Conservation (phyloP, 2,888 invertebrate genomes). For the Brachycybe producta region DNA sequence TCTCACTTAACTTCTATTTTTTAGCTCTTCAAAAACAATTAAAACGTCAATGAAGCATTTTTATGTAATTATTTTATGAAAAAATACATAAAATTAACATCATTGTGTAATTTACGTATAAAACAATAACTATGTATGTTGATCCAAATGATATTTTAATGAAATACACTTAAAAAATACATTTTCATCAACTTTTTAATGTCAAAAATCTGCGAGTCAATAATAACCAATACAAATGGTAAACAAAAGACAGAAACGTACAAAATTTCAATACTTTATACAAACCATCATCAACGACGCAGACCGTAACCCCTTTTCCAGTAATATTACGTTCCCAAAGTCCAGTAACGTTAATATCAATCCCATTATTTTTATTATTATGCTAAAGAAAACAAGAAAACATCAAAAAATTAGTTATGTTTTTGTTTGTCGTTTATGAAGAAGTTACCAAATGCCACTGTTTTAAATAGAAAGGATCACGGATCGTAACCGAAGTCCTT, state of each 20-base stretch:
- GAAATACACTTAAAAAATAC: not conserved
- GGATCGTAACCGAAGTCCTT: not conserved
- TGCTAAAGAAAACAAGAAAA: slow-evolving; percentile 14
- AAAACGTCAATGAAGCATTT: not conserved
- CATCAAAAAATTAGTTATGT: not conserved
- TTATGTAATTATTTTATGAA: not conserved
- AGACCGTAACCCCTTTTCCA: slow-evolving; percentile 16
- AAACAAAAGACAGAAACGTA: not conserved
- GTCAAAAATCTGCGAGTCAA: not conserved
- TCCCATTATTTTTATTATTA: slow-evolving; percentile 11
- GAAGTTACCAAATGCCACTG: slow-evolving; percentile 17
- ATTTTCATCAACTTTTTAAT: not conserved
- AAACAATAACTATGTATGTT: no score
- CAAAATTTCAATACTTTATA: slow-evolving; percentile 1
- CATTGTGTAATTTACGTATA: no score
- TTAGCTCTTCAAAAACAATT: no score
- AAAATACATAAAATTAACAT: not conserved
- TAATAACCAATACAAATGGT: not conserved
- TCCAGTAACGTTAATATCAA: slow-evolving; percentile 17
- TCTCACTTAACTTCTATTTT: no score
- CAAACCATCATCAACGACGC: slow-evolving; percentile 19
- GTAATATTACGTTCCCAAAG: slow-evolving; percentile 18
- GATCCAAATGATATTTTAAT: no score
- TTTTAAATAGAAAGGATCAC: slow-evolving; percentile 9
- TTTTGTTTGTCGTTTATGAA: not conserved